Percentiles rank a stretch among this genome's conserved stretches.
These are phyloP conservation scores for Melanotaenia duboulayi DNA, from an alignment of 2,113 vertebrate genomes.

Conservation along the genomic window DNA sequence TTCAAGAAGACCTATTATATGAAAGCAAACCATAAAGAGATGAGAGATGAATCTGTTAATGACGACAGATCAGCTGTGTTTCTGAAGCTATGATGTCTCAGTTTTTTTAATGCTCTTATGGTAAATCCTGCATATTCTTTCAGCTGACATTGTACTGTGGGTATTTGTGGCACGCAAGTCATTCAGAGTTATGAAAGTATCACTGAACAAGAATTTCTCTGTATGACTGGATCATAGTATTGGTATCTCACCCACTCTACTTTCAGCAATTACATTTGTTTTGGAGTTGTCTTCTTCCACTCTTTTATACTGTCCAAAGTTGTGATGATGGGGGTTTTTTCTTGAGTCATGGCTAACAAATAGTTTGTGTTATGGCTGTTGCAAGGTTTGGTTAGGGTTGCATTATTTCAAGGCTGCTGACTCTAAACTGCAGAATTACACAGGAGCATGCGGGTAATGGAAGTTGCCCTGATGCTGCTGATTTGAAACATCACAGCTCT, in stretches of 20 bases:
- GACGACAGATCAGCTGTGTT: background rate
- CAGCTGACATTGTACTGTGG: slow-evolving; percentile 2
- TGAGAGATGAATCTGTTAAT: background rate
- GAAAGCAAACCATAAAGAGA: slow-evolving; percentile 2
- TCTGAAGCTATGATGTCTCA: slow-evolving; percentile 53
- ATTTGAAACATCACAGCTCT: slow-evolving; percentile 58
- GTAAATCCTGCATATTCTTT: slow-evolving; percentile 47
- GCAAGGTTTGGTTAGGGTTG: slow-evolving; percentile 28
- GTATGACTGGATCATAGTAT: slow-evolving; percentile 53
- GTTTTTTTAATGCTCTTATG: slow-evolving; percentile 44
- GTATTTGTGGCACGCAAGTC: slow-evolving; percentile 13
- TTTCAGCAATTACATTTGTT: background rate
- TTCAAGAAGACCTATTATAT: slow-evolving; percentile 87
- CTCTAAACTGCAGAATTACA: slow-evolving; percentile 23
- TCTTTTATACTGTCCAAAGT: background rate
- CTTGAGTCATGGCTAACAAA: slow-evolving; percentile 45
- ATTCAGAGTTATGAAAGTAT: slow-evolving; percentile 15
- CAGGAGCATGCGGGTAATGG: slow-evolving; percentile 45
- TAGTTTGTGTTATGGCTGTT: slow-evolving; percentile 50
- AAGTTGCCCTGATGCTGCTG: slow-evolving; percentile 52
- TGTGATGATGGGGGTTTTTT: background rate
- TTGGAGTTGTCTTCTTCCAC: background rate
- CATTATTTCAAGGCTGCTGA: slow-evolving; percentile 45
- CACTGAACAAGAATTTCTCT: slow-evolving; percentile 10
- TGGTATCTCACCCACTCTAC: slow-evolving; percentile 8